A percentile compares a stretch with the other conserved stretches of the same genome.
phyloP scores from a whole-genome alignment of 2,888 invertebrate species.

The Drosophila planitibia region DNA sequence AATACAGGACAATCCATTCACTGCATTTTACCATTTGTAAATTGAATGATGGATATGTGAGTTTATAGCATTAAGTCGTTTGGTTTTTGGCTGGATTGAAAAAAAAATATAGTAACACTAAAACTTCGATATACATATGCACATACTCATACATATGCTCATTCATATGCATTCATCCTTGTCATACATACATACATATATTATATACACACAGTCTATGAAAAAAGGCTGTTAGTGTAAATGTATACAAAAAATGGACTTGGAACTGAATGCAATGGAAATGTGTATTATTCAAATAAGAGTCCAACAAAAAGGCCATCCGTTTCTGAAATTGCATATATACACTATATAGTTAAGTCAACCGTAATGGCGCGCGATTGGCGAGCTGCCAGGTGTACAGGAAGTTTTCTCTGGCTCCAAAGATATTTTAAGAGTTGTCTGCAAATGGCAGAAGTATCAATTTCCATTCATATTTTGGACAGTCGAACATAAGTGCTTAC shows the following conservation, averaged over 20 bases:
- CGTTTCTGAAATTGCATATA: conserved; percentile 5
- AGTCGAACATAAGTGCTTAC: not conserved
- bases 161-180: not conserved
- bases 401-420: conserved; percentile 42
- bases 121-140: not conserved
- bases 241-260: conserved; percentile 37
- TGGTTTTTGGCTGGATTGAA: conserved; percentile 46
- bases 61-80: conserved; percentile 66
- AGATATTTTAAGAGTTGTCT: conserved; percentile 18
- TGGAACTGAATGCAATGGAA: conserved; percentile 43
- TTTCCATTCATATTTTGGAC: conserved; percentile 2
- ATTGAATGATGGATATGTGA: conserved; percentile 72
- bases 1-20: conserved; percentile 64
- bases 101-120: conserved; percentile 8
- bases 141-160: not conserved
- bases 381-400: conserved; percentile 45
- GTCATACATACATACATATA: not conserved
- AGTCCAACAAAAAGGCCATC: conserved; percentile 21
- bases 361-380: conserved; percentile 62
- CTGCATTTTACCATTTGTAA: conserved; percentile 63
- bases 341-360: conserved; percentile 54
- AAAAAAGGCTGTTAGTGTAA: conserved; percentile 29
- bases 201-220: not conserved
- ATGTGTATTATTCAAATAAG: conserved; percentile 45
- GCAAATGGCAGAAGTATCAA: conserved; percentile 16